Conservation (phyloP, 2,888 invertebrate species). For the Caenorhabditis sp. region DNA sequence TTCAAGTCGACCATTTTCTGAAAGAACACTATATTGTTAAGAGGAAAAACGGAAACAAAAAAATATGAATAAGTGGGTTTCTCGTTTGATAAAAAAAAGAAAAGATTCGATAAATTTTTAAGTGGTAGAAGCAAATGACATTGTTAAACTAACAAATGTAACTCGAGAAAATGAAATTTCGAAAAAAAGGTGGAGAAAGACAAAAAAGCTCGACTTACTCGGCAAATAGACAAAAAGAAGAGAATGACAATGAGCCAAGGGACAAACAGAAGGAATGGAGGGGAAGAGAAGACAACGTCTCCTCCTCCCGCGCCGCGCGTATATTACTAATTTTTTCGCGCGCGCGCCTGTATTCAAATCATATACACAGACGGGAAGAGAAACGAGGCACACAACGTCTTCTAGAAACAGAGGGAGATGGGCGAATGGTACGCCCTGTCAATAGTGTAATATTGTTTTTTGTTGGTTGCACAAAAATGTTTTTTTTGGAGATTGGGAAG, state of each 20-base stretch:
- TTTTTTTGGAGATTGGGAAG: no score
- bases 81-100: not conserved
- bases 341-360: no score
- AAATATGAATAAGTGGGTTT: not conserved
- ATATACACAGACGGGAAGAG: no score
- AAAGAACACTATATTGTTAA: not conserved
- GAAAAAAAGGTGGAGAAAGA: not conserved
- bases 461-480: no score
- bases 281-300: not conserved
- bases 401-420: no score
- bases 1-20: constrained; percentile 68
- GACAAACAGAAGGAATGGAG: constrained; percentile 31
- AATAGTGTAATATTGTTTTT: no score
- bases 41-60: constrained; percentile 2
- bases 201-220: constrained; percentile 40
- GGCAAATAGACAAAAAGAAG: constrained; percentile 27
- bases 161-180: not conserved
- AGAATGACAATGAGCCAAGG: constrained; percentile 5
- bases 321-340: no score
- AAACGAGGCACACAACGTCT: no score
- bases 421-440: no score
- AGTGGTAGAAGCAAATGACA: not conserved
- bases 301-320: not conserved
- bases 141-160: not conserved
- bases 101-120: constrained; percentile 1